Conservation (phyloP, 2,113 vertebrate species). For the Dicentrarchus labrax region DNA sequence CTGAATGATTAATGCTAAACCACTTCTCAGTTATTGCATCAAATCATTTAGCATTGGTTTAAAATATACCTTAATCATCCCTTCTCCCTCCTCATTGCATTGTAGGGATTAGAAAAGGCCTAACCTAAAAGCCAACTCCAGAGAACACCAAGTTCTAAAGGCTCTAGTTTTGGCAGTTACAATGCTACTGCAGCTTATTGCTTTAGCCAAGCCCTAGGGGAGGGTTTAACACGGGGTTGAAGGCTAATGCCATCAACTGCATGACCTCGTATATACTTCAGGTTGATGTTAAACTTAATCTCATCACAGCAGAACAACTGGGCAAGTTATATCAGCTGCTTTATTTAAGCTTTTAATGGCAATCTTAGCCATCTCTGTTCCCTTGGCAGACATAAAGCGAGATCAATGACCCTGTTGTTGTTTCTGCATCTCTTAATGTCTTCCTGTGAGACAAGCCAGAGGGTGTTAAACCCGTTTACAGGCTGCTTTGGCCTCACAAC, state of each 20-base stretch:
- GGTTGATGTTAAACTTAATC: slow-evolving; percentile 14
- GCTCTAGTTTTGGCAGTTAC: neutral
- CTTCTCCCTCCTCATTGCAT: neutral
- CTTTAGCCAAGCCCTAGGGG: neutral
- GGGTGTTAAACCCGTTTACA: slow-evolving; percentile 14
- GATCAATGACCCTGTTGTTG: slow-evolving; percentile 40
- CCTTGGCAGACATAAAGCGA: slow-evolving; percentile 27
- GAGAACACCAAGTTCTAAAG: slow-evolving; percentile 19
- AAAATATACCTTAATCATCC: neutral
- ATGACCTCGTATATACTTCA: slow-evolving; percentile 9
- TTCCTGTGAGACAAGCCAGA: slow-evolving; percentile 54
- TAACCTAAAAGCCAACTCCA: slow-evolving; percentile 1
- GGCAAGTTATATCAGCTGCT: neutral
- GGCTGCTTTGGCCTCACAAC: slow-evolving; percentile 13
- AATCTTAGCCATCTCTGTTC: slow-evolving; percentile 24
- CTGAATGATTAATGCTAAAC: too few species aligned
- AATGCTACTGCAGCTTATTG: neutral
- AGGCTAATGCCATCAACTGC: neutral
- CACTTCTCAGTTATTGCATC: neutral
- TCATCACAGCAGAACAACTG: neutral
- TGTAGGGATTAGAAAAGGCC: slow-evolving; percentile 32
- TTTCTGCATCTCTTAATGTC: slow-evolving; percentile 49
- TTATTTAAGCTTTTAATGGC: slow-evolving; percentile 7
- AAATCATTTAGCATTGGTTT: too few species aligned
- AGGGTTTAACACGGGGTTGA: neutral